These are phyloP conservation scores for Caenorhabditis sulstoni DNA, from an alignment of 2,888 invertebrate genomes.

Conservation along the genomic window DNA sequence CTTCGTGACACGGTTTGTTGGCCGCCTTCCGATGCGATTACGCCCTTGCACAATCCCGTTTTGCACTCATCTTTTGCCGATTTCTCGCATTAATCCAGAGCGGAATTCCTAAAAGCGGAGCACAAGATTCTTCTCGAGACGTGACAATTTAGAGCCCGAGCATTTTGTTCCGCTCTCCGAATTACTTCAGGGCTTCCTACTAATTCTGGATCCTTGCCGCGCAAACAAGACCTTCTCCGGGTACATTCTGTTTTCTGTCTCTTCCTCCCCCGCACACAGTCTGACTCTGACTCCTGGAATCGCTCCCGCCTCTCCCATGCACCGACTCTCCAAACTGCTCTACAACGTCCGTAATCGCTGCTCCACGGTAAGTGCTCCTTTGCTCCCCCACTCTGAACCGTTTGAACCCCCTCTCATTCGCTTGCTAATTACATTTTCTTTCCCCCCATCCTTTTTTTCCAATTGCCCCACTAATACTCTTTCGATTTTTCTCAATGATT, in stretches of 20 bases:
- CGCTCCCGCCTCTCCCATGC: background rate
- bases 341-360: background rate
- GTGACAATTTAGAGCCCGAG: constrained; percentile 17
- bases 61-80: constrained; percentile 38
- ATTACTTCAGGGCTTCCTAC: background rate
- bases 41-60: constrained; percentile 11
- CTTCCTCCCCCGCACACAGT: background rate
- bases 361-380: constrained; percentile 6
- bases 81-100: constrained; percentile 44
- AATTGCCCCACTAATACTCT: constrained; percentile 6
- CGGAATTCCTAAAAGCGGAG: constrained; percentile 18
- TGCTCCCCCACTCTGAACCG: constrained; percentile 11
- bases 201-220: constrained; percentile 4
- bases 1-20: constrained; percentile 5
- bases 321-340: background rate
- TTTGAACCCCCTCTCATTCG: constrained; percentile 13
- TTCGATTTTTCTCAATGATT: constrained; percentile 16
- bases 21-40: constrained; percentile 35
- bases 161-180: constrained; percentile 10
- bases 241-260: background rate
- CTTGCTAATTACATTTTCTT: constrained; percentile 12
- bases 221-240: background rate
- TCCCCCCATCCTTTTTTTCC: background rate
- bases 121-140: background rate
- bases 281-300: too few relatives aligned